Evolutionary conservation across 2,888 invertebrate species (phyloP).

Genomic region (Melanophora roralis): DNA sequence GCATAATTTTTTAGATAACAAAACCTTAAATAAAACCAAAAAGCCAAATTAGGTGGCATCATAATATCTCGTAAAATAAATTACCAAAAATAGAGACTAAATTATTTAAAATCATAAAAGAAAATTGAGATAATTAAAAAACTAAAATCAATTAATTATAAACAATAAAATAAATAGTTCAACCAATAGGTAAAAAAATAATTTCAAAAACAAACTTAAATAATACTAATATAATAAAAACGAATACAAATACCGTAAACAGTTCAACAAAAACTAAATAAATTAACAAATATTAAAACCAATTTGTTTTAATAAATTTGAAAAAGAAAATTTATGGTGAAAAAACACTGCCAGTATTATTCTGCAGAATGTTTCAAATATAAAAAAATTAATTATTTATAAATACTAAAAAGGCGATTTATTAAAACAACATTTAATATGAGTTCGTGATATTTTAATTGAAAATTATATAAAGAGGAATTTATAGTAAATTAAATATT

Average conservation of each 20-base stretch:
- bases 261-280: neutral
- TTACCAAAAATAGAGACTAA: no score
- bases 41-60: no score
- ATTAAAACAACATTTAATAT: no score
- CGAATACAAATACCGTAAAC: no score
- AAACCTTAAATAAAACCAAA: neutral
- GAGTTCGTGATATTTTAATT: neutral
- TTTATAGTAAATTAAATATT: neutral
- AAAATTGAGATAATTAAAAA: no score
- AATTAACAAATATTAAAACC: neutral
- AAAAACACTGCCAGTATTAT: conserved; percentile 26
- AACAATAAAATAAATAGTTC: no score
- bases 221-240: no score
- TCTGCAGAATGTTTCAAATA: neutral
- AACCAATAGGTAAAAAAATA: no score
- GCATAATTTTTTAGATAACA: neutral
- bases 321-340: conserved; percentile 4
- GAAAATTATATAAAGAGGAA: neutral
- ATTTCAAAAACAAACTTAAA: no score
- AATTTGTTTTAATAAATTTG: conserved; percentile 22
- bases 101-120: neutral
- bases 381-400: neutral
- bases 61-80: no score
- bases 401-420: no score
- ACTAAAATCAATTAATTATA: neutral